These are phyloP conservation scores for Leptestheria dahalacensis DNA, from an alignment of 1,140 invertebrate genomes.

Conservation along the genomic window DNA sequence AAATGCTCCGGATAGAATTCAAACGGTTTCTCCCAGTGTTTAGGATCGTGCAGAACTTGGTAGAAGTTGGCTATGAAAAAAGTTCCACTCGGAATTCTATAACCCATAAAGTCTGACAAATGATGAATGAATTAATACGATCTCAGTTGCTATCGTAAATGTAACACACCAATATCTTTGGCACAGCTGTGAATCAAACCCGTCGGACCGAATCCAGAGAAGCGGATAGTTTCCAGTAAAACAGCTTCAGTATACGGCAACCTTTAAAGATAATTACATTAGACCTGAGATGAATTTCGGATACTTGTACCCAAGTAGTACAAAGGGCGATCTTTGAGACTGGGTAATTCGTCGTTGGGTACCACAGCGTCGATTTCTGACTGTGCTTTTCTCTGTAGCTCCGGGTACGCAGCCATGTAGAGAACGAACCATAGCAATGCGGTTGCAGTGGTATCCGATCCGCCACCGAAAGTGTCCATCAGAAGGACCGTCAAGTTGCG, in stretches of 20 bases:
- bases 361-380: conserved; percentile 26
- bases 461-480: conserved; percentile 57
- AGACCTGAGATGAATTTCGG: not conserved
- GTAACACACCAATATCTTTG: conserved; percentile 14
- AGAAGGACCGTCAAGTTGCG: conserved; percentile 39
- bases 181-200: conserved; percentile 16
- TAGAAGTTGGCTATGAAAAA: conserved; percentile 28
- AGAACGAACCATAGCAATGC: conserved; percentile 24
- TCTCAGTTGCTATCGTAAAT: no score
- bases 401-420: conserved; percentile 22
- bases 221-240: conserved; percentile 21
- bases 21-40: conserved; percentile 25
- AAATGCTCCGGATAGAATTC: conserved; percentile 27
- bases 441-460: conserved; percentile 66
- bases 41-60: conserved; percentile 23
- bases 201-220: conserved; percentile 14
- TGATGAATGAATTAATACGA: not conserved
- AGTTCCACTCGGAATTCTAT: conserved; percentile 26
- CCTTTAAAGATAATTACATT: not conserved
- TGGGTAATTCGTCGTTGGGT: conserved; percentile 28
- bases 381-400: conserved; percentile 24
- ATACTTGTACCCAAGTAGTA: not conserved
- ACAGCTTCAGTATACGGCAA: conserved; percentile 23
- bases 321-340: conserved; percentile 43
- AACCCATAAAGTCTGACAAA: conserved; percentile 20